Evolutionary conservation across 2,888 invertebrate species (phyloP).

Genomic region (Drosophila kuntzei): DNA sequence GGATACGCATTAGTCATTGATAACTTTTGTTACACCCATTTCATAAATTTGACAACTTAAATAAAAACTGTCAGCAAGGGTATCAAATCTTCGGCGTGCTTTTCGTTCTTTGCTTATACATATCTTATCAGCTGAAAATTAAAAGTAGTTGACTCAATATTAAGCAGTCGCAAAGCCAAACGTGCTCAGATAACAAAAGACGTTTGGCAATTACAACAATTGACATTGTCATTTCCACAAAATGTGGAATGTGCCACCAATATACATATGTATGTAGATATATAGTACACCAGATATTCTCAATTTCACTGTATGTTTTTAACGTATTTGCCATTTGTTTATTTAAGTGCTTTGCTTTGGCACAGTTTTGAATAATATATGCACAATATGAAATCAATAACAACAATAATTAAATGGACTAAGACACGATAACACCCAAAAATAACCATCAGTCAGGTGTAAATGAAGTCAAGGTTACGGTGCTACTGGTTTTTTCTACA

Average conservation of each 20-base stretch:
- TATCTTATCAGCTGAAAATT: conserved; percentile 48
- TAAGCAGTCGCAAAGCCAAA: conserved; percentile 23
- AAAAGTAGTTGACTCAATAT: conserved; percentile 24
- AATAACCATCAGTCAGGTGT: conserved; percentile 11
- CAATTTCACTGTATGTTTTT: not conserved
- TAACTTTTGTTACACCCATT: too few species aligned
- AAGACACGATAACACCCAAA: conserved; percentile 5
- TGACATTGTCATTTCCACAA: conserved; percentile 25
- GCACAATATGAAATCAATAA: conserved; percentile 47
- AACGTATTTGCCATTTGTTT: conserved; percentile 29
- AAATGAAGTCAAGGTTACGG: conserved; percentile 25
- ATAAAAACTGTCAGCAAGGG: too few species aligned
- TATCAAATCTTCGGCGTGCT: not conserved
- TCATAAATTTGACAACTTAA: too few species aligned
- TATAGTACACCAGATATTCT: not conserved
- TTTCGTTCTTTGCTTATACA: not conserved
- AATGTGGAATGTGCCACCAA: conserved; percentile 3
- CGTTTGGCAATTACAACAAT: conserved; percentile 4
- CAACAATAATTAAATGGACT: not conserved
- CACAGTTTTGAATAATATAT: conserved; percentile 32
- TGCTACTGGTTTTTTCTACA: conserved; percentile 1
- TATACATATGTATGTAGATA: too few species aligned
- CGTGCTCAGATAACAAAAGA: conserved; percentile 50
- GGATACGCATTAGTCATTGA: conserved; percentile 18
- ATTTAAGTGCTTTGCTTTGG: conserved; percentile 22